Evolutionary conservation across 1,140 invertebrate species (phyloP), one percentile per base, ranked within the genome.

Genomic region (Rhopalosiphum maidis): DNA sequence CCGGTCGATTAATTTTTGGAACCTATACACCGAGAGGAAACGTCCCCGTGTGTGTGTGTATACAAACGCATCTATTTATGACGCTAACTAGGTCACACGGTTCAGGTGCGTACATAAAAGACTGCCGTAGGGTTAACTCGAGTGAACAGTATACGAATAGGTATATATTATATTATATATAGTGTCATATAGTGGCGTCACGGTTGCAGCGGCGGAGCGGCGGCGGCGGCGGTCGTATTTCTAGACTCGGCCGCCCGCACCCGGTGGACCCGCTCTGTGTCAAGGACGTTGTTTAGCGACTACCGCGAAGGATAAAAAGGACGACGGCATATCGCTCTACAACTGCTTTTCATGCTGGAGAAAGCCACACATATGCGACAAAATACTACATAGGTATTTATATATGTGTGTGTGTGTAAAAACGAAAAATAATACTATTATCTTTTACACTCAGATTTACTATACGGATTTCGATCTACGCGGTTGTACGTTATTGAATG

Each of bases 171-270:
- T 77, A 77, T 77, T 77, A 77, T 77, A 35, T 77, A 77, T 77
- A 77, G 60, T 77, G 60, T 77, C 30, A n/a, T 77, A 77, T 48
- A n/a, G 41, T 54, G 87, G 87, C 87, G 87, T 89, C 87, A 91
- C 90, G 60, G 90, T 83, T 82, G n/a, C 91, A 51, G 43, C 82
- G 23, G 82, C 23, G 41, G 41, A 15, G 77, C 35, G 91, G 41
- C 30, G 68, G 37, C 41, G 37, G 43, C 46, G 82, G 23, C 35
- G 82, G 82, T 46, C 48, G 41, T 93, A 93, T 93, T 93, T 93
- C 91, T 93, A 51, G 91, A 93, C 77, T 92, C 91, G 91, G 77
- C 91, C 91, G 91, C 91, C 91, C 91, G 91, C 91, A 83, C 91
- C 82, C 91, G 91, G 82, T 37, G 82, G 82, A 93, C 82, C 91